These are phyloP conservation scores for Notocelia uddmanniana DNA, from an alignment of 2,888 invertebrate species.

Conservation along the genomic window DNA sequence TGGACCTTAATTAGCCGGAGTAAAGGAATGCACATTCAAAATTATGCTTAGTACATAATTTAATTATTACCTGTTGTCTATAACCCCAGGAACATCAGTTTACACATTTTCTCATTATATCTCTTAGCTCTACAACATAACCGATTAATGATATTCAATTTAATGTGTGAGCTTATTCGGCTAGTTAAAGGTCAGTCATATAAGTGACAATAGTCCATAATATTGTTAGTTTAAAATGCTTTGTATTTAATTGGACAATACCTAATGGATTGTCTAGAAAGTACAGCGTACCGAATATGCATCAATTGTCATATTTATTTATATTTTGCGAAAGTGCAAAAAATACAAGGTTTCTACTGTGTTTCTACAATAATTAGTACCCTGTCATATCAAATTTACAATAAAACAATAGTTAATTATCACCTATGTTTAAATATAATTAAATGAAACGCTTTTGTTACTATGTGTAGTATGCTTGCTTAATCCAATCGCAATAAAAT, in stretches of 20 bases:
- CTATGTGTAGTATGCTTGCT: neutral
- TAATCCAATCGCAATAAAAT: neutral
- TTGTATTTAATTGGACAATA: neutral
- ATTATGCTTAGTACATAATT: neutral
- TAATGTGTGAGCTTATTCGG: neutral
- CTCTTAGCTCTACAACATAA: no score
- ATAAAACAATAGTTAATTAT: no score
- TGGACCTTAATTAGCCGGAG: neutral
- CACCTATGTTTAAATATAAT: no score
- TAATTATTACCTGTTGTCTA: neutral
- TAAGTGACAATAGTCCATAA: neutral
- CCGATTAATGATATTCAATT: no score
- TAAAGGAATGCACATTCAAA: no score
- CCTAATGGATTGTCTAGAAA: no score
- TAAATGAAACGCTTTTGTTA: neutral
- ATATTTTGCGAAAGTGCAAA: no score
- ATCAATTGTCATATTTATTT: no score
- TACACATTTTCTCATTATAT: neutral
- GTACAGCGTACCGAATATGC: no score
- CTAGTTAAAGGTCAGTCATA: neutral
- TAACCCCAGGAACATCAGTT: neutral
- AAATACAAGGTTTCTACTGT: no score
- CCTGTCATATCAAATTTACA: no score
- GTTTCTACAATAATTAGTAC: no score
- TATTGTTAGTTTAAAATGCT: neutral